Evolutionary conservation across 2,797 vertebrate genomes (phyloP).

Genomic region (Melanotaenia nigrans): DNA sequence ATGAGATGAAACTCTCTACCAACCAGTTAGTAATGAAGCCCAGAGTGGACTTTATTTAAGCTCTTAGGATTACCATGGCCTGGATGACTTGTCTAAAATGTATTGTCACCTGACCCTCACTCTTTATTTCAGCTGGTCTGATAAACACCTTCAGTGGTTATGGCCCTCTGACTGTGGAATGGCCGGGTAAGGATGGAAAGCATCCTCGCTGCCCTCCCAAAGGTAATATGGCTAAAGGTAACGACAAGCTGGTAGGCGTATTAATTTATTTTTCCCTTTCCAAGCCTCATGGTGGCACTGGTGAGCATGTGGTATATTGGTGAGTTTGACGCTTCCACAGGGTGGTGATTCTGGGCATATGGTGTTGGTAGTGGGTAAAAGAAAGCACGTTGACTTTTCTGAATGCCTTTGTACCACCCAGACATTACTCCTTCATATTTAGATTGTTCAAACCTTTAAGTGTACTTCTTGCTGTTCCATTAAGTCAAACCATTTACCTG

Average conservation of each 20-base stretch:
- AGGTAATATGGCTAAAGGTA: conserved; percentile 99
- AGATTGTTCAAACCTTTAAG: not conserved
- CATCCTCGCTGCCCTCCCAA: conserved; percentile 99
- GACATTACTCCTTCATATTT: not conserved
- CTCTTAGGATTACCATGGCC: too few species aligned
- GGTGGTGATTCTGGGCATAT: not conserved
- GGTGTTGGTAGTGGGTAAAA: not conserved
- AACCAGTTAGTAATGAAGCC: too few species aligned
- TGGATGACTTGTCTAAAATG: too few species aligned
- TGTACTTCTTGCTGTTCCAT: too few species aligned
- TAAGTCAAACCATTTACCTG: not conserved
- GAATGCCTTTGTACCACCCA: not conserved
- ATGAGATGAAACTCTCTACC: too few species aligned
- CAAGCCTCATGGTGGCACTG: conserved; percentile 72
- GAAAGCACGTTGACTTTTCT: not conserved
- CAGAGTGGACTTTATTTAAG: too few species aligned
- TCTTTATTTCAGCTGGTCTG: conserved; percentile 86
- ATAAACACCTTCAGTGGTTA: conserved; percentile 97
- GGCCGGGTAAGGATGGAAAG: conserved; percentile 99
- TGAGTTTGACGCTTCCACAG: conserved; percentile 31
- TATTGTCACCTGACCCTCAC: not conserved
- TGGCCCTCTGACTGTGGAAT: conserved; percentile 96
- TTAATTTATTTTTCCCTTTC: conserved; percentile 61
- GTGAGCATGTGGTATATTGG: conserved; percentile 60
- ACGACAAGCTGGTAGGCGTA: conserved; percentile 89